These are phyloP conservation scores for Hartigia nigra DNA, from an alignment of 2,888 invertebrate species.

Conservation along the genomic window DNA sequence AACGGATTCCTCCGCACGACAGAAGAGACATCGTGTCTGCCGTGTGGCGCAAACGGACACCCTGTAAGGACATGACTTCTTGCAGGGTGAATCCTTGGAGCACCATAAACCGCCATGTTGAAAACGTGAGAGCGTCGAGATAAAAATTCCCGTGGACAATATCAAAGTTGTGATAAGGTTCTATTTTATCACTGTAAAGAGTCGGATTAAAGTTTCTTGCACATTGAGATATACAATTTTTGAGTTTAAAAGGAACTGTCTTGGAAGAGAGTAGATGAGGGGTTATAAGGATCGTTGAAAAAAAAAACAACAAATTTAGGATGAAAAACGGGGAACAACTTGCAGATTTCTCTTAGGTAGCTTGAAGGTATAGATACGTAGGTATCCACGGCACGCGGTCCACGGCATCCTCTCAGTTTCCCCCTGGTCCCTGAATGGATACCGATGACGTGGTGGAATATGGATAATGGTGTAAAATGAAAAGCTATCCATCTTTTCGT, in stretches of 20 bases:
- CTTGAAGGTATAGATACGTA: not conserved
- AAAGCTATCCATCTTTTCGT: not conserved
- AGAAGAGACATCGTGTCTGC: conserved; percentile 2
- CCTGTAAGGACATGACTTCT: conserved; percentile 1
- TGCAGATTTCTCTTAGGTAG: not conserved
- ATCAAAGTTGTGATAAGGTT: not conserved
- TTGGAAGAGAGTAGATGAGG: not conserved
- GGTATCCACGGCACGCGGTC: not conserved
- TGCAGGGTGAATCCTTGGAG: not conserved
- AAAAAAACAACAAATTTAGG: not conserved
- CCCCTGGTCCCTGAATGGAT: not conserved
- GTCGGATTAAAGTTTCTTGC: not conserved
- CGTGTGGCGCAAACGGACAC: not conserved
- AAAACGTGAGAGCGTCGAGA: not conserved
- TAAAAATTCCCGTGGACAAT: not conserved
- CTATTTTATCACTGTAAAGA: not conserved
- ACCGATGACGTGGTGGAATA: not conserved
- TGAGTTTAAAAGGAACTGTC: not conserved
- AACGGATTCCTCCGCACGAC: conserved; percentile 5
- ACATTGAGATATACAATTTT: not conserved
- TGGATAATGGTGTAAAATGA: not conserved
- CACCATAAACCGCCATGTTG: not conserved
- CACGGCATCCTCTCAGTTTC: not conserved
- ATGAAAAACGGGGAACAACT: not conserved
- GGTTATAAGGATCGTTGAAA: not conserved